A percentile compares a stretch with the other conserved stretches of the same genome.
phyloP scores from a whole-genome alignment of 2,113 vertebrate species.

The Daboia siamensis region DNA sequence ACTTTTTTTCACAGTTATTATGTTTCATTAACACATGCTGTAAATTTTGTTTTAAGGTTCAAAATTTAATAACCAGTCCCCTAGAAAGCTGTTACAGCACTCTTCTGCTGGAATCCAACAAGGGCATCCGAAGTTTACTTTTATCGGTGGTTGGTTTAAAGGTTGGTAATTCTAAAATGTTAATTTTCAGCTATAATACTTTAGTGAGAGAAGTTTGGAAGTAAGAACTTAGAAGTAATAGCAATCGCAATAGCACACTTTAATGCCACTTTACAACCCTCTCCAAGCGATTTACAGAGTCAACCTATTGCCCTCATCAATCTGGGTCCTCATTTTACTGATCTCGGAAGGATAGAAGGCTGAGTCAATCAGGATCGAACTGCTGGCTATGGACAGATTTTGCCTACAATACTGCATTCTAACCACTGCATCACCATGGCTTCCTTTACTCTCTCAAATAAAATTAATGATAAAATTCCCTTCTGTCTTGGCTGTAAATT shows the following conservation, averaged over 20 bases:
- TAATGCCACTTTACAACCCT: neutral
- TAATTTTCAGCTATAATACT: neutral
- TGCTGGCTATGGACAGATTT: neutral
- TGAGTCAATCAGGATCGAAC: neutral
- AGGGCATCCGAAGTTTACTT: constrained; percentile 81
- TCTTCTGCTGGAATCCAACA: constrained; percentile 76
- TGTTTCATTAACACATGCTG: neutral
- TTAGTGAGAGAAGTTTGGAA: neutral
- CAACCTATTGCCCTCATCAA: neutral
- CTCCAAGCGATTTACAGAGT: neutral
- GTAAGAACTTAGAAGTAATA: neutral
- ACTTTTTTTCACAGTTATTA: neutral
- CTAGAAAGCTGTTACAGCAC: constrained; percentile 87
- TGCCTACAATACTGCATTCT: neutral
- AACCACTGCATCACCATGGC: neutral
- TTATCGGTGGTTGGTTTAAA: constrained; percentile 89
- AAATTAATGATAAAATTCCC: neutral
- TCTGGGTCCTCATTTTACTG: neutral
- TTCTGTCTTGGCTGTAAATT: neutral
- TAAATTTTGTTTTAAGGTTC: constrained; percentile 72
- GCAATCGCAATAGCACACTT: neutral
- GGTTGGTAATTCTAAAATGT: constrained; percentile 66
- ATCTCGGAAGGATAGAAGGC: neutral
- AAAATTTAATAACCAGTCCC: constrained; percentile 78
- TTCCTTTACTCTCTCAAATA: neutral